Evolutionary conservation across 2,113 vertebrate species (phyloP).

Genomic region (Oplegnathus fasciatus): DNA sequence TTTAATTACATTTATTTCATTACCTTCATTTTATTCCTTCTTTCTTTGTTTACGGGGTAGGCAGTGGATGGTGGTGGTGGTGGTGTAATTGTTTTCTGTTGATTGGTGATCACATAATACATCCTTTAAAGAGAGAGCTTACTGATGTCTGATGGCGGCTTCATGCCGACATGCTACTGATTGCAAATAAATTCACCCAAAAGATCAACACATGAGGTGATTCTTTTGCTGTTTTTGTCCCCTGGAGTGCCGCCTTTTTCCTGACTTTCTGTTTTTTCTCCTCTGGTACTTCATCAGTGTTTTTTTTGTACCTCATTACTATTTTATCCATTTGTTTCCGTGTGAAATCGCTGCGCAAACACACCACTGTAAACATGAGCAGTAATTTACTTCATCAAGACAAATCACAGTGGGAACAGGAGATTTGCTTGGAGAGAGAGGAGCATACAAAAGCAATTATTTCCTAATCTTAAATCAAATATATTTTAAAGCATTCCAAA

Average conservation of each 20-base stretch:
- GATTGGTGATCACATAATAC: not conserved
- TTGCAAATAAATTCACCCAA: not conserved
- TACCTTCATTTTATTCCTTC: not conserved
- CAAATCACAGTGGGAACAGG: not conserved
- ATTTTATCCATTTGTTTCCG: not conserved
- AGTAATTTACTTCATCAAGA: slow-evolving; percentile 16
- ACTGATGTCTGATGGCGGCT: not conserved
- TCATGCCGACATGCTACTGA: not conserved
- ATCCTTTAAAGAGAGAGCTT: not conserved
- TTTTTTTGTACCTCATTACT: not conserved
- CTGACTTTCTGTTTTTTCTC: not conserved
- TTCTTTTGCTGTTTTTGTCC: not conserved
- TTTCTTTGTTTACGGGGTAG: not conserved
- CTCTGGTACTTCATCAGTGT: not conserved
- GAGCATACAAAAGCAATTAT: not conserved
- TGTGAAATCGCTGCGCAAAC: not conserved
- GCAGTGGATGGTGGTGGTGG: not conserved
- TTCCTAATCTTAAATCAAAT: slow-evolving; percentile 10
- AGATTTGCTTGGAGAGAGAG: not conserved
- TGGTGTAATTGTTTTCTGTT: not conserved
- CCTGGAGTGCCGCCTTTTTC: not conserved
- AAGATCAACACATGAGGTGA: not conserved
- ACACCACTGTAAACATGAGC: not conserved
- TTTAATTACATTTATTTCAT: not conserved
- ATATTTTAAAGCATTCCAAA: not conserved